Base-by-base conservation (phyloP, 1,140 invertebrate species). In the Zaprionus tsacasi region DNA sequence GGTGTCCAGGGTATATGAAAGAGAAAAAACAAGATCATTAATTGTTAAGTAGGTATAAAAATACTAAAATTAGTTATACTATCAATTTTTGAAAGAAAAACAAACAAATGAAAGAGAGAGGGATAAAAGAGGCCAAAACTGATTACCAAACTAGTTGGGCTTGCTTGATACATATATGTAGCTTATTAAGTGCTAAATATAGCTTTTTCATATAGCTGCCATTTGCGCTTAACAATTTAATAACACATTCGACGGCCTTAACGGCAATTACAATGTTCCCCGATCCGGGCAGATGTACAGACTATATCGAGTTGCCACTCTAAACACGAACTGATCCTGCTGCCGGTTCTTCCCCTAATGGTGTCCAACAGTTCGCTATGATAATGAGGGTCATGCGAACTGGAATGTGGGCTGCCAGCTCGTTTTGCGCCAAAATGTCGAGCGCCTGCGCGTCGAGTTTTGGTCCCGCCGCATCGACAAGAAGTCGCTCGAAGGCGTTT, bases 301-400 rank as follows among this genome's bases (percentile, higher is more conserved):
- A 2, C n/a, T n/a, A 21, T 21, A 6, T 3, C 17, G 5, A 17
- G n/a, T 48, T 8, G n/a, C 15, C 21, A 45, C 21, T 21, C 21
- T 21, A 21, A 21, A 21, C 40, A 45, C 40, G 40, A 25, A 50
- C 45, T 50, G 45, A 50, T 50, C 45, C 40, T 45, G 40, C 38
- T 40, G 13, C 40, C 21, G 45, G 21, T 21, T 21, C 21, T 35
- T 74, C 48, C 76, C 76, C 82, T 91, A 85, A 91, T 82, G 79
- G 87, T 91, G 87, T 69, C 81, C 88, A 85, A 3, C n/a, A 45
- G 40, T 45, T 45, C 45, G 45, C 81, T 79, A 82, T 75, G 82
- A 91, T 91, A 91, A 91, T 91, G 79, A 91, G 88, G 88, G 88
- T 88, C 79, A 70, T 70, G 70, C 56, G 74, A 76, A 61, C 68